Evolutionary conservation across 1,140 invertebrate genomes (phyloP).

Genomic region (Caenorhabditis latens): DNA sequence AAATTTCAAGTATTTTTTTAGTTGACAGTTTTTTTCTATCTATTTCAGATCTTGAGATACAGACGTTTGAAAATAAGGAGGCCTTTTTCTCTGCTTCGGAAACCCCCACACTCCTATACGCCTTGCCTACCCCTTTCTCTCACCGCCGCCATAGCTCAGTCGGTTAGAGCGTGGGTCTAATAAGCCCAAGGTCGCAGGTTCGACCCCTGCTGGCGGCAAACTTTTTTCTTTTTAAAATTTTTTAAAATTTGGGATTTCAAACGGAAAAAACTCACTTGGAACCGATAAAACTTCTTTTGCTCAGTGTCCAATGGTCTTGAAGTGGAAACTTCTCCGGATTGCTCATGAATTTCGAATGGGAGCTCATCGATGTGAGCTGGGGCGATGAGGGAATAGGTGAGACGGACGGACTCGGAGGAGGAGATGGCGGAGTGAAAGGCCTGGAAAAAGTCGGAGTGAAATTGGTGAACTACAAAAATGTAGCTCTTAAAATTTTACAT

Average conservation of each 20-base stretch:
- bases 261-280: conserved; percentile 24
- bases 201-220: conserved; percentile 70
- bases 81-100: neutral
- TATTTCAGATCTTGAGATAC: too few species aligned
- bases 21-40: too few species aligned
- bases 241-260: neutral
- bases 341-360: conserved; percentile 54
- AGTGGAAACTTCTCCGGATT: conserved; percentile 56
- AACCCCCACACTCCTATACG: conserved; percentile 2
- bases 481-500: neutral
- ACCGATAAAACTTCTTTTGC: conserved; percentile 50
- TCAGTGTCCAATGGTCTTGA: conserved; percentile 51
- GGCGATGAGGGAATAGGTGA: conserved; percentile 54
- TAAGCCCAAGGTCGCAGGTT: conserved; percentile 70
- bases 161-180: conserved; percentile 70
- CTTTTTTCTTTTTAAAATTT: conserved; percentile 30
- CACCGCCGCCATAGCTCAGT: conserved; percentile 67
- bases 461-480: neutral
- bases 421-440: conserved; percentile 59
- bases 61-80: too few species aligned
- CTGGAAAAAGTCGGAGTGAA: conserved; percentile 22
- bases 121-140: neutral
- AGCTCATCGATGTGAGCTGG: conserved; percentile 41
- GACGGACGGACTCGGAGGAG: conserved; percentile 40
- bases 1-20: too few species aligned